Evolutionary conservation across 2,888 invertebrate genomes (phyloP), one percentile per base, ranked within the genome.

Genomic region (Polydrusus pterygomalis): DNA sequence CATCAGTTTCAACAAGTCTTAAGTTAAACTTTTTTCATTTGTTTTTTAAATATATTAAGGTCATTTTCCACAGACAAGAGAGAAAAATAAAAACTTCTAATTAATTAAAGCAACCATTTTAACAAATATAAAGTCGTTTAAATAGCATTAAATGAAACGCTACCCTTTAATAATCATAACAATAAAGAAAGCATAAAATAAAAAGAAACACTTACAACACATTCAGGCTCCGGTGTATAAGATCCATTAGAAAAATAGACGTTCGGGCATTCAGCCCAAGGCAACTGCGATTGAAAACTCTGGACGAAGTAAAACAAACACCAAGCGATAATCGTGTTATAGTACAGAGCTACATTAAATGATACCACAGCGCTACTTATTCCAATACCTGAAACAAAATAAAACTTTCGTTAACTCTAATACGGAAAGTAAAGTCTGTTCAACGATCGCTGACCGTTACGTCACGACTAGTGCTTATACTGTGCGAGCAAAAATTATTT

Each of bases 261-360:
- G 85, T 94, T 95, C 1, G 97, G 97, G 87, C 97, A 97, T 77
- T 95, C 94, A 0, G 96, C 90, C 97, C 97, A 98, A 8, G 97
- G 97, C 82, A 97, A 87, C 84, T 96, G 93, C 0, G 94, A 93
- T 85, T 96, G 96, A 88, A 97, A 97, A 87, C 97, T 97, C 90
- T 96, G 95, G 80, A 95, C 94, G 85, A 97, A 94, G 89, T 97
- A 98, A 88, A 97, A 97, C 85, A 98, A 91, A 87, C 97, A 97
- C 98, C 98, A 98, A 77, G 97, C 97, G 81, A 98, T 97, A 83
- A 98, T 98, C 76, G 97, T 97, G 88, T 98, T 98, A 89, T 98
- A 98, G 88, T 98, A 98, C 79, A 98, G 90, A 11, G 97, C 97
- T 79, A 98, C 97, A 86, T 97, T 96, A 89, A 97, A 98, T 0